These are phyloP conservation scores for Condylura cristata DNA, from an alignment of 2,113 vertebrate species.

Conservation along the genomic window DNA sequence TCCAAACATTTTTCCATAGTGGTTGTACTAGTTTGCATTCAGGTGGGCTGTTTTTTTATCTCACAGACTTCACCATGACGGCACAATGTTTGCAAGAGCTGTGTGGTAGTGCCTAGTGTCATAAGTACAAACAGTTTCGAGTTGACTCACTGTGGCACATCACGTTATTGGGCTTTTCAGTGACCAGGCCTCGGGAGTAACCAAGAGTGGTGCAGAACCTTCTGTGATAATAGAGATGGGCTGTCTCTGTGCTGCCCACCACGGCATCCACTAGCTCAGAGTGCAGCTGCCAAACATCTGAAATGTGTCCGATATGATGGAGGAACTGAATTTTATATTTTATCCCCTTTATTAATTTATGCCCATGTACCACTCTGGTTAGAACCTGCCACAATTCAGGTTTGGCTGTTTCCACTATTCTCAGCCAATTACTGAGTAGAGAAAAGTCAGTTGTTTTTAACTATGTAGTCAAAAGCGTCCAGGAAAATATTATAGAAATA, in stretches of 20 bases:
- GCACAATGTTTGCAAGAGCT: background rate
- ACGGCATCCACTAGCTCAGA: background rate
- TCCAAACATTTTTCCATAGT: too few relatives aligned
- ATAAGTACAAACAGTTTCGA: background rate
- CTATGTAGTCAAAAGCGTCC: background rate
- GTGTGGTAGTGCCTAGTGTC: background rate
- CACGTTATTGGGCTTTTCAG: background rate
- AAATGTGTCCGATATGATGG: background rate
- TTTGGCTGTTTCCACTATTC: background rate
- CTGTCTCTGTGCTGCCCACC: background rate
- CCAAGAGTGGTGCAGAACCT: background rate
- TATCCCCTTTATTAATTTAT: background rate
- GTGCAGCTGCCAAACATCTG: background rate
- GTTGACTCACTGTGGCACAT: background rate
- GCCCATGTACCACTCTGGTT: background rate
- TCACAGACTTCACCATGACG: background rate
- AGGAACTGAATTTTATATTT: background rate
- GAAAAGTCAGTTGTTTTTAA: background rate
- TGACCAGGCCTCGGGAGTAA: background rate
- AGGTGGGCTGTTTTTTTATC: background rate
- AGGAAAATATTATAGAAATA: background rate
- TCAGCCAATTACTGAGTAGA: background rate
- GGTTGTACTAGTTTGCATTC: too few relatives aligned
- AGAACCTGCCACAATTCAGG: background rate
- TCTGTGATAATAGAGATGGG: background rate